Conservation (phyloP, 2,113 vertebrate species). For the Neogale vison region DNA sequence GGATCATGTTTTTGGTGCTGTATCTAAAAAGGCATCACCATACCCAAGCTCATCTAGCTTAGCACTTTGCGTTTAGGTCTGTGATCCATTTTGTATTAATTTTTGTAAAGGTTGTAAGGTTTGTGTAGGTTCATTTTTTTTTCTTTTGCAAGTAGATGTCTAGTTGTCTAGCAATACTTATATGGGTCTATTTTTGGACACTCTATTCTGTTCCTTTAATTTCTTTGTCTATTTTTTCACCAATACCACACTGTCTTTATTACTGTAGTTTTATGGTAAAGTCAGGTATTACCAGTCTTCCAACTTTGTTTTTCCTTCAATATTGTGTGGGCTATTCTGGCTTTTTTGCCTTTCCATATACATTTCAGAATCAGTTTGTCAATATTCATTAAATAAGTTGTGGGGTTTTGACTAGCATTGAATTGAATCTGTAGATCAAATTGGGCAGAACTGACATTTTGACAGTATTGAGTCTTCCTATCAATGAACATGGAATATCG, state of each 20-base stretch:
- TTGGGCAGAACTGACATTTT: background rate
- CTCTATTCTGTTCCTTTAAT: background rate
- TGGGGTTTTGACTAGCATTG: background rate
- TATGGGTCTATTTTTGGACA: background rate
- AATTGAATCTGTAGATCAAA: background rate
- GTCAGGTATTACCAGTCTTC: background rate
- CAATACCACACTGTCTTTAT: background rate
- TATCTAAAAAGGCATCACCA: background rate
- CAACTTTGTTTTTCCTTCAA: background rate
- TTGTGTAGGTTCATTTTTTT: background rate
- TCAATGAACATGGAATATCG: background rate
- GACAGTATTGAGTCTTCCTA: background rate
- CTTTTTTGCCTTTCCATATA: background rate
- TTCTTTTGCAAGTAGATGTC: background rate
- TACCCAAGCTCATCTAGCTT: background rate
- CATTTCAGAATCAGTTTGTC: background rate
- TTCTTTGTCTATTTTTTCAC: background rate
- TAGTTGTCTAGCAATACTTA: background rate
- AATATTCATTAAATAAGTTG: background rate
- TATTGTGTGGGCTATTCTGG: background rate
- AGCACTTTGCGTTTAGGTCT: background rate
- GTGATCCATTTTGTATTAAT: background rate
- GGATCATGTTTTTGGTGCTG: background rate
- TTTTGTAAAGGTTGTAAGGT: background rate
- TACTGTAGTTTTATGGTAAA: background rate